A percentile compares a stretch with the other conserved stretches of the same genome.
Conservation (phyloP, 2,888 invertebrate species). For the Heliconius cydno region DNA sequence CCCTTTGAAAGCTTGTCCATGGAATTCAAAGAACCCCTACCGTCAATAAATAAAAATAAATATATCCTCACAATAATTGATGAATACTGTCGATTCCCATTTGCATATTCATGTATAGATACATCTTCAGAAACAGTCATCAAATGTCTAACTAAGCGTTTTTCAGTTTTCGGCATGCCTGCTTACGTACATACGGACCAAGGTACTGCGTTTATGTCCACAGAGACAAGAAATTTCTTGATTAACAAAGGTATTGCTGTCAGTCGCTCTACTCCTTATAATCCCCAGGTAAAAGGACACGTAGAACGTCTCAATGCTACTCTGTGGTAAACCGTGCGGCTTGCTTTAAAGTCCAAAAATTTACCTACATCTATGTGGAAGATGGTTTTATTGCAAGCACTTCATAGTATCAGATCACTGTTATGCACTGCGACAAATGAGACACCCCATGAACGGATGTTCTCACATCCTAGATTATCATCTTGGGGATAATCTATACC, state of each 20-base stretch:
- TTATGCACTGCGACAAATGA: slow-evolving; percentile 21
- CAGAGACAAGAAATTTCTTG: slow-evolving; percentile 12
- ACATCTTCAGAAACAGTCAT: background rate
- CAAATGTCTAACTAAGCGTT: background rate
- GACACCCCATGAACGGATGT: slow-evolving; percentile 28
- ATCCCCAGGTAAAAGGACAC: slow-evolving; percentile 13
- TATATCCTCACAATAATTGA: background rate
- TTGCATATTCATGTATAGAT: background rate
- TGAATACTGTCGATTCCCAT: slow-evolving; percentile 1
- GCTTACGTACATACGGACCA: slow-evolving; percentile 3
- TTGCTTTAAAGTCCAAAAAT: background rate
- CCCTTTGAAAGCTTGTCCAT: background rate
- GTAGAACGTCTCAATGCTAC: slow-evolving; percentile 14
- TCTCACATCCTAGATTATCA: slow-evolving; percentile 9
- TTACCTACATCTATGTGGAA: slow-evolving; percentile 3
- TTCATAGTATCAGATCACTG: slow-evolving; percentile 15
- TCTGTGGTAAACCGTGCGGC: background rate
- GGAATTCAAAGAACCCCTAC: too few relatives aligned
- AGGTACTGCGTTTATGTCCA: slow-evolving; percentile 13
- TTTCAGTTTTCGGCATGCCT: background rate
- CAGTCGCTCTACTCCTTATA: background rate
- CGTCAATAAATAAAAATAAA: too few relatives aligned
- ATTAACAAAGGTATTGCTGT: slow-evolving; percentile 1
- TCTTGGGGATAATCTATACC: background rate
- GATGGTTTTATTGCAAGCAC: background rate